A percentile compares a stretch with the other conserved stretches of the same genome.
Evolutionary conservation across 2,888 invertebrate species (phyloP).

Genomic region (Nomada fabriciana): DNA sequence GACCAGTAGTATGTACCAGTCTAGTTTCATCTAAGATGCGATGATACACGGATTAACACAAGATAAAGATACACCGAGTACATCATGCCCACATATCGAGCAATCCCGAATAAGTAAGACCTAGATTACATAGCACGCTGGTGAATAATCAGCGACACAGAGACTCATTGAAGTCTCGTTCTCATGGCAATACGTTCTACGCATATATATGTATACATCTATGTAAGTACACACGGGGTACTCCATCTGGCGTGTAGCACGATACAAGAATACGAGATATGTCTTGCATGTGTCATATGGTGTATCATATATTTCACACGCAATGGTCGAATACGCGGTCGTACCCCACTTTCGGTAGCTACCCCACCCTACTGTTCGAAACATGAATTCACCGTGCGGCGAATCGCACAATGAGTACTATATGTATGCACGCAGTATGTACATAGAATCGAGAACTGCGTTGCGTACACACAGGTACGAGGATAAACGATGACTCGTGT

Average conservation of each 20-base stretch:
- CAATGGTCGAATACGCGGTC: slow-evolving; percentile 16
- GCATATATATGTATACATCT: neutral
- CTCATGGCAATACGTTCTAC: neutral
- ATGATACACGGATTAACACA: neutral
- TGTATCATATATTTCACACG: slow-evolving; percentile 10
- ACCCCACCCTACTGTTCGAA: neutral
- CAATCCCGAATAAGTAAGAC: slow-evolving; percentile 14
- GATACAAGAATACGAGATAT: slow-evolving; percentile 21
- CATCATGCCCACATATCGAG: neutral
- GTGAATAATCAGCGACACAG: neutral
- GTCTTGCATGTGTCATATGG: slow-evolving; percentile 1
- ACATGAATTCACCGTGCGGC: slow-evolving; percentile 37
- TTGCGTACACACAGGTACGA: slow-evolving; percentile 20
- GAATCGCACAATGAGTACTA: slow-evolving; percentile 48
- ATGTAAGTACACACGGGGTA: neutral
- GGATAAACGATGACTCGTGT: slow-evolving; percentile 48
- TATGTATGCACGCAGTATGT: slow-evolving; percentile 6
- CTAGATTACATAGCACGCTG: neutral
- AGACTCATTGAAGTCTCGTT: neutral
- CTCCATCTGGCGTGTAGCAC: slow-evolving; percentile 10
- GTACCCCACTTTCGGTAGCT: slow-evolving; percentile 62
- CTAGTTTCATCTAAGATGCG: no score
- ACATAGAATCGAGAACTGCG: slow-evolving; percentile 14
- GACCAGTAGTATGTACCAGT: no score
- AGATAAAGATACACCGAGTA: neutral